Percentiles rank a stretch among this genome's conserved stretches.
phyloP scores from a whole-genome alignment of 2,888 invertebrate genomes.

The Cerastoderma edule region DNA sequence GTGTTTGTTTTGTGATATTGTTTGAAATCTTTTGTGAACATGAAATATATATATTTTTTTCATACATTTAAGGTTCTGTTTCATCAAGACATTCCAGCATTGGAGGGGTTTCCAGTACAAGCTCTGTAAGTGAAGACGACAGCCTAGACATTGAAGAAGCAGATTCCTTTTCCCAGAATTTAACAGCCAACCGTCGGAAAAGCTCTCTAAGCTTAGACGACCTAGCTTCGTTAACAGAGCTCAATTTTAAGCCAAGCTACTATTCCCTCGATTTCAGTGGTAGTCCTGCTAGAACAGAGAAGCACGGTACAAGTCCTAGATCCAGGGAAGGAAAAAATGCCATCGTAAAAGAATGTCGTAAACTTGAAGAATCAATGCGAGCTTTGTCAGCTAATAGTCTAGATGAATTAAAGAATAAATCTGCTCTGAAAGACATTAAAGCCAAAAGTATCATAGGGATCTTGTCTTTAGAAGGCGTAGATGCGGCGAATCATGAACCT shows the following conservation, averaged over 20 bases:
- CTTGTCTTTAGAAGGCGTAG: slow-evolving; percentile 1
- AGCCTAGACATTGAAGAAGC: slow-evolving; percentile 34
- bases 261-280: slow-evolving; percentile 56
- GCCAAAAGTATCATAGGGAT: neutral
- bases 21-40: too few relatives aligned
- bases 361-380: slow-evolving; percentile 64
- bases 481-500: neutral
- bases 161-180: slow-evolving; percentile 4
- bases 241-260: slow-evolving; percentile 55
- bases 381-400: slow-evolving; percentile 60
- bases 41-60: too few relatives aligned
- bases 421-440: neutral
- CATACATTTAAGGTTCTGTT: slow-evolving; percentile 44
- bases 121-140: slow-evolving; percentile 74
- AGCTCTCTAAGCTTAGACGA: slow-evolving; percentile 55
- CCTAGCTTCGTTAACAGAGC: slow-evolving; percentile 34
- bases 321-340: slow-evolving; percentile 29
- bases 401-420: slow-evolving; percentile 23
- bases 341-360: slow-evolving; percentile 61
- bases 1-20: too few relatives aligned
- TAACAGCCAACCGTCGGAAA: slow-evolving; percentile 15
- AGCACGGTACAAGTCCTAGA: neutral
- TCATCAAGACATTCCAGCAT: slow-evolving; percentile 50
- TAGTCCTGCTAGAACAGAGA: slow-evolving; percentile 23
- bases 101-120: slow-evolving; percentile 64